A percentile compares a stretch with the other conserved stretches of the same genome.
Evolutionary conservation across 1,140 invertebrate species (phyloP).

Genomic region (Heliconius hewitsoni): DNA sequence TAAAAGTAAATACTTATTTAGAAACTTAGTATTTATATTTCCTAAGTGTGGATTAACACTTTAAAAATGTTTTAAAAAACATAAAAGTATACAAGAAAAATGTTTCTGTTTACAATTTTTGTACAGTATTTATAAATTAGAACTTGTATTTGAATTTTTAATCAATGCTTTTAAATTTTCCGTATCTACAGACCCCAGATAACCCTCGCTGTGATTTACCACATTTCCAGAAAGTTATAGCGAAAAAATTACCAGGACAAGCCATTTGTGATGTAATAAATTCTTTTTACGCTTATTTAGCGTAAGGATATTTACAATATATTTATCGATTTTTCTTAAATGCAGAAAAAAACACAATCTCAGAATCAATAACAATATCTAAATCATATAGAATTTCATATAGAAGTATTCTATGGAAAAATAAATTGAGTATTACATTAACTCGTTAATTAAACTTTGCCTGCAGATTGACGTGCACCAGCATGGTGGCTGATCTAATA

Average conservation of each 20-base stretch:
- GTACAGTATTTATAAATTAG: background rate
- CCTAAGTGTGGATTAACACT: no score
- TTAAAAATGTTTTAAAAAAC: no score
- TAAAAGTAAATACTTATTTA: no score
- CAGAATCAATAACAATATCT: background rate
- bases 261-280: background rate
- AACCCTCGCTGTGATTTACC: slow-evolving; percentile 52
- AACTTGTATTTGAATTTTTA: background rate
- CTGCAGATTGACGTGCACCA: background rate
- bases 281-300: no score
- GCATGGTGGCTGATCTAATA: background rate
- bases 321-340: background rate
- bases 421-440: background rate
- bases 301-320: no score
- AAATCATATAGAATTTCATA: background rate
- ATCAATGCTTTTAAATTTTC: slow-evolving; percentile 28
- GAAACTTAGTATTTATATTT: no score
- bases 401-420: background rate
- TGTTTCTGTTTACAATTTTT: no score
- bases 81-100: no score
- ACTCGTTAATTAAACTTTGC: background rate
- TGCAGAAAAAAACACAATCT: background rate
- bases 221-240: slow-evolving; percentile 56
- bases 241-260: slow-evolving; percentile 46
- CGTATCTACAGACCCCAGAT: slow-evolving; percentile 51